These are phyloP conservation scores for Disparrhopalites patrizii DNA, from an alignment of 2,888 invertebrate species.

Conservation along the genomic window DNA sequence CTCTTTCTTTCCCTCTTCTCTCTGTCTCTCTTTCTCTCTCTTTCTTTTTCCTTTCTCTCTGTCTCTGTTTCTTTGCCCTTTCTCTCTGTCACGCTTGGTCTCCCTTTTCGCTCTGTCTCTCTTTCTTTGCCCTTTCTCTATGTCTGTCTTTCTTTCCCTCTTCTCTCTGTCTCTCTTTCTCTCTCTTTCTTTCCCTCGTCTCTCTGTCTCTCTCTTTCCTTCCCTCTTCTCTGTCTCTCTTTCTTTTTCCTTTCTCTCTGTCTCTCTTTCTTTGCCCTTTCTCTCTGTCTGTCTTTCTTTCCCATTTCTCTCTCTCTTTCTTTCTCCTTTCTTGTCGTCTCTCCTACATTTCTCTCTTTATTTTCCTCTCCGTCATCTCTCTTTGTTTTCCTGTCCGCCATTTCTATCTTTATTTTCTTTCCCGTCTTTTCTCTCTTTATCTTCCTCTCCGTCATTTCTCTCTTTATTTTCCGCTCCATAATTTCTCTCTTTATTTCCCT, in stretches of 20 bases:
- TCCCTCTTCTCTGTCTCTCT: no score
- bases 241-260: no score
- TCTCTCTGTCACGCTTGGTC: not conserved
- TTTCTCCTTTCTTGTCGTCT: no score
- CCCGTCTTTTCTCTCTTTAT: not conserved
- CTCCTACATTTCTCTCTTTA: no score
- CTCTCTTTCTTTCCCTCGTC: conserved; percentile 2
- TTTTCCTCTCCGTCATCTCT: no score
- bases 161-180: conserved; percentile 6
- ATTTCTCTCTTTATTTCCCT: not conserved
- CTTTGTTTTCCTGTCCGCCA: not conserved
- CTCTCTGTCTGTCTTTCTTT: no score
- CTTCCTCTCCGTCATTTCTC: not conserved
- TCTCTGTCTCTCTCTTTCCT: not conserved
- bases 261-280: no score
- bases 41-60: no score
- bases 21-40: not conserved
- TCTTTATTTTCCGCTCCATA: no score
- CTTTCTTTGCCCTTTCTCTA: conserved; percentile 4
- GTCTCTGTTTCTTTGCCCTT: not conserved
- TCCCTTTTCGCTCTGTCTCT: not conserved
- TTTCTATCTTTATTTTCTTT: not conserved
- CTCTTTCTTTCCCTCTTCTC: not conserved
- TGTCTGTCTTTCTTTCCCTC: not conserved
- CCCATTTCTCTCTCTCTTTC: no score